phyloP scores from a whole-genome alignment of 37 sponge, comb jelly and placozoan species.

The Mnemiopsis leidyi region DNA sequence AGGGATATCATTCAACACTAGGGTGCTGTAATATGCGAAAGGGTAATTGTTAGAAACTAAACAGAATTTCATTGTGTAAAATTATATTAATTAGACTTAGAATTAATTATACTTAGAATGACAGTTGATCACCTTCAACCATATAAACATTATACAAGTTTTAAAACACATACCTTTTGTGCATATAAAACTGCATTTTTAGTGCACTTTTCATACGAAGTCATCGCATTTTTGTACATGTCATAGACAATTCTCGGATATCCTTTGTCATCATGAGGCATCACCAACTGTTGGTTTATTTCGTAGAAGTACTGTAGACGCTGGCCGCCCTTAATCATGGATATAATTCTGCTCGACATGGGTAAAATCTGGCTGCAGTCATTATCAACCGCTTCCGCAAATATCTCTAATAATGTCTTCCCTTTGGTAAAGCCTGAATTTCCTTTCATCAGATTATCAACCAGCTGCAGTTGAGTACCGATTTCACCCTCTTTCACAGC shows the following conservation, averaged over 20 bases:
- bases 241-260: background rate
- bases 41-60: too few species aligned
- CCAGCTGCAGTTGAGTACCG: background rate
- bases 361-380: conserved; percentile 3
- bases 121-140: too few species aligned
- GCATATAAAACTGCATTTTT: background rate
- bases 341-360: background rate
- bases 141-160: too few species aligned
- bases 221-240: background rate
- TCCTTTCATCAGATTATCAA: background rate
- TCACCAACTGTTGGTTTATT: background rate
- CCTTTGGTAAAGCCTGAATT: background rate
- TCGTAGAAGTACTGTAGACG: background rate
- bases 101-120: too few species aligned
- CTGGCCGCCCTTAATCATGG: background rate
- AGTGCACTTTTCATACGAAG: background rate
- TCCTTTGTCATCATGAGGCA: background rate
- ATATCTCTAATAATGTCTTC: background rate
- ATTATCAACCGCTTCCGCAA: background rate
- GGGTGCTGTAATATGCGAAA: too few species aligned
- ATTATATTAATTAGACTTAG: too few species aligned
- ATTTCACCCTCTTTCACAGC: background rate
- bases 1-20: too few species aligned
- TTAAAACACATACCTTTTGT: too few species aligned
- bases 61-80: too few species aligned